Evolutionary conservation across 2,797 vertebrate genomes (phyloP).

Genomic region (Myotis planiceps): DNA sequence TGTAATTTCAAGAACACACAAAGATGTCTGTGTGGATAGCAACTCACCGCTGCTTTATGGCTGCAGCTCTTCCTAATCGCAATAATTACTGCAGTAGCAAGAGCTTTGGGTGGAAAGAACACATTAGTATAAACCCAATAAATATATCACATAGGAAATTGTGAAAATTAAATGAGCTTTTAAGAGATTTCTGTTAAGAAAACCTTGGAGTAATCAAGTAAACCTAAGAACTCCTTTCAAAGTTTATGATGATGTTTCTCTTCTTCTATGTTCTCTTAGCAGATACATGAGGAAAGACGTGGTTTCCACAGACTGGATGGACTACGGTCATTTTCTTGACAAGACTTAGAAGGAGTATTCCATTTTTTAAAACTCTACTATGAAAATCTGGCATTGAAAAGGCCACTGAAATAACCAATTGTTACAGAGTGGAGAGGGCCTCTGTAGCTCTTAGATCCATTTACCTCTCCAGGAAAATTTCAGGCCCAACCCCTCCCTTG

Average conservation of each 20-base stretch:
- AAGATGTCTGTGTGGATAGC: not conserved
- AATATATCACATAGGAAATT: not conserved
- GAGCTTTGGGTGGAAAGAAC: not conserved
- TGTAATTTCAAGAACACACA: not conserved
- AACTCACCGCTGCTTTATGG: not conserved
- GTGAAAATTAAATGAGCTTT: not conserved
- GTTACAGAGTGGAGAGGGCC: not conserved
- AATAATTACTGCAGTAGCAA: not conserved
- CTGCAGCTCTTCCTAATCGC: not conserved
- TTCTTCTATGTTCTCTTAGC: not conserved
- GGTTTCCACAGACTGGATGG: not conserved
- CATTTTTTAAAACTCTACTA: not conserved
- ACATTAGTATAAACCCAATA: conserved; percentile 29
- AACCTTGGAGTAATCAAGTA: not conserved
- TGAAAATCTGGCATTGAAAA: conserved; percentile 28
- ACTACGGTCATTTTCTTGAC: not conserved
- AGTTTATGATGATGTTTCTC: not conserved
- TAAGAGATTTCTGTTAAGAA: not conserved
- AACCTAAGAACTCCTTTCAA: conserved; percentile 6
- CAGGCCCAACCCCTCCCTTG: not conserved
- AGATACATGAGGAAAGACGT: not conserved
- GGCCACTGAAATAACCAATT: not conserved
- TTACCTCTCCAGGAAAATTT: not conserved
- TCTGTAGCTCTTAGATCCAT: not conserved
- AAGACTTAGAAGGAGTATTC: not conserved